These are phyloP conservation scores for Alouatta palliata DNA, from an alignment of 2,113 vertebrate genomes.

Conservation along the genomic window DNA sequence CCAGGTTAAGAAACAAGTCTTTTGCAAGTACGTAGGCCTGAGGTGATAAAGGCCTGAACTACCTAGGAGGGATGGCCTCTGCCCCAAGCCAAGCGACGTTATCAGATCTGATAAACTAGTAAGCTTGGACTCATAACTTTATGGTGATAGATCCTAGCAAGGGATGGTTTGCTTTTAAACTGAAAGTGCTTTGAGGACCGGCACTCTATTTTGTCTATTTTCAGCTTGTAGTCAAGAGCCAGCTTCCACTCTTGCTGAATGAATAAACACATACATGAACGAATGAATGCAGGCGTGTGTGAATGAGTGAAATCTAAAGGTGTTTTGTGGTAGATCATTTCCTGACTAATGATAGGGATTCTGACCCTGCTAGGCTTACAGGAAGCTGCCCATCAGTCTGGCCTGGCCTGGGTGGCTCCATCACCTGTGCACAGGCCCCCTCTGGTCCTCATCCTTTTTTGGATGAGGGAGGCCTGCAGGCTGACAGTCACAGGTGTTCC, in stretches of 20 bases:
- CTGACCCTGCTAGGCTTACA: fast-evolving
- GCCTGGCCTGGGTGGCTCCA: fast-evolving
- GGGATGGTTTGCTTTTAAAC: neutral
- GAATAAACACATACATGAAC: neutral
- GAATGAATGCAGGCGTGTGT: neutral
- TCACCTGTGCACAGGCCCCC: fast-evolving
- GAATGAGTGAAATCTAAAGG: fast-evolving
- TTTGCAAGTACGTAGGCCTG: neutral
- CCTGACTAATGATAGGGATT: neutral
- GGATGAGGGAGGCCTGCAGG: neutral
- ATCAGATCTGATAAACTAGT: neutral
- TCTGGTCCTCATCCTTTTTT: neutral
- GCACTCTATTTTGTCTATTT: neutral
- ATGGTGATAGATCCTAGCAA: no score
- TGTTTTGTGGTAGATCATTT: neutral
- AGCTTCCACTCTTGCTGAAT: neutral
- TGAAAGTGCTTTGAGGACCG: neutral
- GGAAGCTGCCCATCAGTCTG: neutral
- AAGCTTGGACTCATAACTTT: neutral
- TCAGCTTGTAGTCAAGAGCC: neutral
- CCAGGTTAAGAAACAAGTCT: neutral
- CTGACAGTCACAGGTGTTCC: neutral
- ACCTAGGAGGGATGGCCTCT: fast-evolving
- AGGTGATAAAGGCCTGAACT: neutral
- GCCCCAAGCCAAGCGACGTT: neutral